These are phyloP conservation scores for Rhabdomys dilectus DNA, from an alignment of 2,113 vertebrate species.

Conservation along the genomic window DNA sequence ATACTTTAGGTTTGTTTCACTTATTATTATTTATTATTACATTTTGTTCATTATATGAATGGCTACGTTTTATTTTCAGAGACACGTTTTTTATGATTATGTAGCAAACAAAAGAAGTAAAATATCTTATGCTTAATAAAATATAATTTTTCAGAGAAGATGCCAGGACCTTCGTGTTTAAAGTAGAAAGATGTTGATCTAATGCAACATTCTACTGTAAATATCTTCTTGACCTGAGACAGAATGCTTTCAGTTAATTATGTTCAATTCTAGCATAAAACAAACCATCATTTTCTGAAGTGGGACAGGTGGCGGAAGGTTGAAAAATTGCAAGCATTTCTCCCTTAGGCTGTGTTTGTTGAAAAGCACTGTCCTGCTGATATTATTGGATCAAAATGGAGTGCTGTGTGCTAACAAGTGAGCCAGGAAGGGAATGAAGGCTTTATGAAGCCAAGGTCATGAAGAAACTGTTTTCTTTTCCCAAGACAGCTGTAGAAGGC, in stretches of 20 bases:
- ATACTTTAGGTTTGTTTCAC: background rate
- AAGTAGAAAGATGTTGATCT: conserved; percentile 51
- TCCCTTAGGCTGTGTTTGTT: conserved; percentile 85
- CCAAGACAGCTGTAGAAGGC: conserved; percentile 26
- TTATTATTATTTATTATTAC: conserved; percentile 46
- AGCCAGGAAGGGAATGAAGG: conserved; percentile 57
- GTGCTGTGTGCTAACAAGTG: conserved; percentile 62
- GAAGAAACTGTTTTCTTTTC: conserved; percentile 71
- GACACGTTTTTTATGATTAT: background rate
- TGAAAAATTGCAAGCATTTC: conserved; percentile 87
- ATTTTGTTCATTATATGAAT: background rate
- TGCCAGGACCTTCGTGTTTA: conserved; percentile 25
- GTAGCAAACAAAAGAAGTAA: conserved; percentile 9
- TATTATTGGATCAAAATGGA: conserved; percentile 78
- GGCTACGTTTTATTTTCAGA: background rate
- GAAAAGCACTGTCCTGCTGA: conserved; percentile 73
- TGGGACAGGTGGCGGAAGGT: conserved; percentile 83
- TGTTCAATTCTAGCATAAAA: conserved; percentile 83
- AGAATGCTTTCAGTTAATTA: conserved; percentile 69
- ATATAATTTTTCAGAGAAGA: conserved; percentile 38
- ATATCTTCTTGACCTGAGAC: conserved; percentile 58
- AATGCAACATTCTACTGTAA: conserved; percentile 15
- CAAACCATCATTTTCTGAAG: conserved; percentile 78
- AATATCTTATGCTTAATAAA: conserved; percentile 16
- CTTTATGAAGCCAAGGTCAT: conserved; percentile 66